phyloP scores from a whole-genome alignment of 2,888 invertebrate species.

The Taphrorychus bicolor region DNA sequence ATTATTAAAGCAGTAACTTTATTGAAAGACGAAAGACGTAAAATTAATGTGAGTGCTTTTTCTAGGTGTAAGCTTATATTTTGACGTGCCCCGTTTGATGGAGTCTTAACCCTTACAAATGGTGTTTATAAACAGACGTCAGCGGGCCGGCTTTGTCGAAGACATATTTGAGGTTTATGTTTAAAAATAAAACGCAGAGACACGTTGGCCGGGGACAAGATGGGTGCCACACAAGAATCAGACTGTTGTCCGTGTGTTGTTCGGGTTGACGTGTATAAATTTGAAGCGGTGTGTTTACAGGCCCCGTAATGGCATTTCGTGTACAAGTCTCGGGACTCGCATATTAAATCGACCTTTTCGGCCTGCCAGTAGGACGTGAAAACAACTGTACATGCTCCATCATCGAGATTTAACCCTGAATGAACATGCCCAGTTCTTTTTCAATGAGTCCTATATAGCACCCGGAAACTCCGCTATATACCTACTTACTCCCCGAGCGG shows the following conservation, averaged over 20 bases:
- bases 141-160: slow-evolving; percentile 27
- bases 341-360: slow-evolving; percentile 4
- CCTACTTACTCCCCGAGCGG: background rate
- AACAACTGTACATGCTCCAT: slow-evolving; percentile 1
- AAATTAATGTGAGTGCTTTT: background rate
- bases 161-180: slow-evolving; percentile 31
- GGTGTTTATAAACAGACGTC: slow-evolving; percentile 33
- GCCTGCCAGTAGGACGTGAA: background rate
- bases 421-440: background rate
- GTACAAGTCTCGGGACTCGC: slow-evolving; percentile 1
- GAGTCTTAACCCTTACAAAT: slow-evolving; percentile 31
- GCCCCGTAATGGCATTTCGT: background rate
- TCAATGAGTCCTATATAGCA: background rate
- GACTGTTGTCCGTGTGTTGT: slow-evolving; percentile 21
- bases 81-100: slow-evolving; percentile 17
- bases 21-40: background rate
- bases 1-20: background rate
- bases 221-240: slow-evolving; percentile 26
- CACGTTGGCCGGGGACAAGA: slow-evolving; percentile 23
- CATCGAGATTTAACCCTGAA: background rate
- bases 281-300: background rate
- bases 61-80: slow-evolving; percentile 1
- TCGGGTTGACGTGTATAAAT: slow-evolving; percentile 16
- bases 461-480: background rate
- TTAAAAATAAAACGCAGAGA: slow-evolving; percentile 32